Percentiles rank a stretch among this genome's conserved stretches.
phyloP scores from a whole-genome alignment of 2,113 vertebrate genomes.

The Narcine bancroftii region DNA sequence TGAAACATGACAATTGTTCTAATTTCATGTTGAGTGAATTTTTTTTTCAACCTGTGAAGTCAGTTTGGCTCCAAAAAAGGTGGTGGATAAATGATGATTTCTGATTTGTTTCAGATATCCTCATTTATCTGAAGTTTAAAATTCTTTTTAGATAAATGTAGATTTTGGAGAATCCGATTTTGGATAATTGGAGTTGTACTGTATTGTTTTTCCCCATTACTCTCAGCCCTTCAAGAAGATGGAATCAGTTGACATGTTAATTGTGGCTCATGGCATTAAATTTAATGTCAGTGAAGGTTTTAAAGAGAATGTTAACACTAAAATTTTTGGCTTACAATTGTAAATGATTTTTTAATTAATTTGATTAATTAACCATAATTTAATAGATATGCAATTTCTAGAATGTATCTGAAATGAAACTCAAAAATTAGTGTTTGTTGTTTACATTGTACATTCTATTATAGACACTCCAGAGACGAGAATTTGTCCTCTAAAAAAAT shows the following conservation, averaged over 20 bases:
- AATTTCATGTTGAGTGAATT: no score
- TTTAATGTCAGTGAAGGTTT: background rate
- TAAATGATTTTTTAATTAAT: background rate
- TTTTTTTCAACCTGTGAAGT: no score
- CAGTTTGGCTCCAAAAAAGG: no score
- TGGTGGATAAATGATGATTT: no score
- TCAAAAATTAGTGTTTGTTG: background rate
- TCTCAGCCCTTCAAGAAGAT: background rate
- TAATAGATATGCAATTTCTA: background rate
- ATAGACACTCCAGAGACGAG: constrained; percentile 55
- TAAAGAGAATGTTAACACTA: background rate
- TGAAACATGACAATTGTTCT: no score
- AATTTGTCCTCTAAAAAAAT: constrained; percentile 51
- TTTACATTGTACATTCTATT: constrained; percentile 27
- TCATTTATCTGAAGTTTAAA: no score
- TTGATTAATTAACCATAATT: background rate
- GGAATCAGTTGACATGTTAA: background rate
- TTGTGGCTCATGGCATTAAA: background rate
- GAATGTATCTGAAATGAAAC: background rate
- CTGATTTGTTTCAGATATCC: no score
- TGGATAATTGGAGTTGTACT: no score
- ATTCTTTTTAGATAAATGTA: no score
- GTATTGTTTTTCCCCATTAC: background rate
- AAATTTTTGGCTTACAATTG: background rate
- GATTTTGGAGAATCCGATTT: no score